Base-by-base conservation (phyloP, 2,888 invertebrate species). In the Tuberolachnus salignus region DNA sequence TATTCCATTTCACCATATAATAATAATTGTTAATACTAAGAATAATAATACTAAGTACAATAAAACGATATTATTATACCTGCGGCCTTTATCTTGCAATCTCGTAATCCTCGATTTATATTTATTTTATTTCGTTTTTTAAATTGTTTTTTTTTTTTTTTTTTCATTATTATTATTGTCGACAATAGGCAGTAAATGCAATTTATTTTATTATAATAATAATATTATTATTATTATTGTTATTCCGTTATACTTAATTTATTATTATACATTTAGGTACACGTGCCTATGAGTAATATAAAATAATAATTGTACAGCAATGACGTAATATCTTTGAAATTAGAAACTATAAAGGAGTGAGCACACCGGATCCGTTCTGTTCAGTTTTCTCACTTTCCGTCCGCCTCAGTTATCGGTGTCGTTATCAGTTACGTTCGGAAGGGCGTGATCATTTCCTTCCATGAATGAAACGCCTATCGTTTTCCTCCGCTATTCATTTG, bases 1-100 rank as follows among this genome's bases (percentile, higher is more conserved):
- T 34, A 34, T 34, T 34, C 34, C 34, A 6, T 34, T 34, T 70
- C 44, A 23, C n/a, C 4, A 51, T 53, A 34, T 3, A 42, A 55
- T 21, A 23, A 70, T 70, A 23, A 70, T 70, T 70, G 44, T 71
- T 59, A 71, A 46, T 71, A 71, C 70, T 57, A 13, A 4, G 69
- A 70, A 55, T 70, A 70, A 67, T 67, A 70, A 70, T 46, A 44
- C 14, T 19, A 46, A 46, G 66, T 46, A 44, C 55, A 70, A 71
- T 71, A 71, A 71, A 71, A 71, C n/a, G n/a, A 46, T 26, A 8
- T 71, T 34, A 34, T 34, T 34, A 44, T n/a, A 34, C 34, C 34
- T 34, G 34, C 70, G 34, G 34, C 34, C 21, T 57, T 57, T 70
- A 70, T 70, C 69, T 57, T 46, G n/a, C n/a, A 42, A 16, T 70